These are phyloP conservation scores for Lepidostoma basale DNA, from an alignment of 1,140 invertebrate genomes.

Conservation along the genomic window DNA sequence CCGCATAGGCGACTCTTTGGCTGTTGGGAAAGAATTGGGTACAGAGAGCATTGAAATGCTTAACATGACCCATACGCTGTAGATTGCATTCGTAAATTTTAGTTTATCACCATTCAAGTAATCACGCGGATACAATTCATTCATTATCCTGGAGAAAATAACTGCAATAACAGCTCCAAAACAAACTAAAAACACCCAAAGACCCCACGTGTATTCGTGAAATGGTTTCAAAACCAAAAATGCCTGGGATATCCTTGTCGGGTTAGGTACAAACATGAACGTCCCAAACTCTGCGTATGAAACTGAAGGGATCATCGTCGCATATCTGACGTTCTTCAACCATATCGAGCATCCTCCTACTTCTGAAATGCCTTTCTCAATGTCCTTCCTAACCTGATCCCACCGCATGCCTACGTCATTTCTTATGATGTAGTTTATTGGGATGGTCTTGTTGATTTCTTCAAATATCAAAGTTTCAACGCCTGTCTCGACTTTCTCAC, in stretches of 20 bases:
- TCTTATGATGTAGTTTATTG: conserved; percentile 11
- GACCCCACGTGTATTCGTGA: not conserved
- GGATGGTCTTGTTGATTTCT: conserved; percentile 11
- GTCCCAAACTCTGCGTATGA: conserved; percentile 1
- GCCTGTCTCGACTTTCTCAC: not conserved
- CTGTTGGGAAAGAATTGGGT: conserved; percentile 3
- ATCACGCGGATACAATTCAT: not conserved
- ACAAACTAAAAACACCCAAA: conserved; percentile 3
- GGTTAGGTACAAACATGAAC: conserved; percentile 15
- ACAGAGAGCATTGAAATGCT: conserved; percentile 2
- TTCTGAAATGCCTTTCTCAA: conserved; percentile 2
- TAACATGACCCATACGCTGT: conserved; percentile 10
- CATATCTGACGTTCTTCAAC: not conserved
- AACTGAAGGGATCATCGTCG: not conserved
- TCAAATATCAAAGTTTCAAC: conserved; percentile 1
- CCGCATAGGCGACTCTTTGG: conserved; percentile 12
- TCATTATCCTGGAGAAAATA: conserved; percentile 14
- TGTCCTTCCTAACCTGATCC: conserved; percentile 2
- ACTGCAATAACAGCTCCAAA: not conserved
- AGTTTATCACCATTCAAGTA: not conserved
- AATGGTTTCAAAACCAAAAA: conserved; percentile 6
- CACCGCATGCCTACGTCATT: not conserved
- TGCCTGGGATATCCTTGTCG: not conserved
- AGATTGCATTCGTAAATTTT: not conserved
- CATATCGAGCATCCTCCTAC: conserved; percentile 16